Percentiles rank a stretch among this genome's conserved stretches.
Conservation (phyloP, 2,888 invertebrate species). For the Zele albiditarsus region DNA sequence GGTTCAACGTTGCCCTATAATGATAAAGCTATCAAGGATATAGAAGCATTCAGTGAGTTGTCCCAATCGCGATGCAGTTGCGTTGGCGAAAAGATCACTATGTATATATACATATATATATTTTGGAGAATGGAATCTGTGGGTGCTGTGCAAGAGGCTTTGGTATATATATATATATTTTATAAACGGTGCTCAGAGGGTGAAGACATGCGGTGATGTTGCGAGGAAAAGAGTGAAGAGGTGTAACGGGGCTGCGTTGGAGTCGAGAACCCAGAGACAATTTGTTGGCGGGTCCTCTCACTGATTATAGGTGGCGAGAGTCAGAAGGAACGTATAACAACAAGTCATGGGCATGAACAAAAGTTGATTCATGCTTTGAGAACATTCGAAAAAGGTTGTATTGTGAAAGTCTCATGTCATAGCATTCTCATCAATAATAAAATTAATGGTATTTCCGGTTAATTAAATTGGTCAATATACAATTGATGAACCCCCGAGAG, state of each 20-base stretch:
- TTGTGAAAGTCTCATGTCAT: neutral
- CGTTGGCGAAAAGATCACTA: conserved; percentile 27
- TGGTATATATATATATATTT: neutral
- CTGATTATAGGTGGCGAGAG: conserved; percentile 41
- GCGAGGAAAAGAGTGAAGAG: conserved; percentile 1
- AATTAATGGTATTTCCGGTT: conserved; percentile 25
- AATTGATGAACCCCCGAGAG: neutral
- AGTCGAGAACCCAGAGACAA: conserved; percentile 34
- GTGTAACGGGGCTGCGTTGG: neutral
- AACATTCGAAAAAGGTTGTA: conserved; percentile 5
- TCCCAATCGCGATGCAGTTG: conserved; percentile 29
- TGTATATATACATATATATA: neutral
- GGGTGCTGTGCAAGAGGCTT: conserved; percentile 19
- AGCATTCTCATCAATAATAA: neutral
- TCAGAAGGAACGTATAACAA: conserved; percentile 26
- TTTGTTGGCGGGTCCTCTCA: conserved; percentile 40
- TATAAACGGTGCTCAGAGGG: neutral
- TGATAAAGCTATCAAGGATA: conserved; percentile 13
- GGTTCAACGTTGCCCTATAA: neutral
- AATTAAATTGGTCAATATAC: conserved; percentile 13
- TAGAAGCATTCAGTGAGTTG: conserved; percentile 17
- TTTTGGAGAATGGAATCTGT: conserved; percentile 38
- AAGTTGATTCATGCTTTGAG: conserved; percentile 17
- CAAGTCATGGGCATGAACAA: conserved; percentile 31
- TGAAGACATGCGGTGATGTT: conserved; percentile 7